These are phyloP conservation scores for Drosophila parthenogenetica DNA, from an alignment of 2,888 invertebrate species.

Conservation along the genomic window DNA sequence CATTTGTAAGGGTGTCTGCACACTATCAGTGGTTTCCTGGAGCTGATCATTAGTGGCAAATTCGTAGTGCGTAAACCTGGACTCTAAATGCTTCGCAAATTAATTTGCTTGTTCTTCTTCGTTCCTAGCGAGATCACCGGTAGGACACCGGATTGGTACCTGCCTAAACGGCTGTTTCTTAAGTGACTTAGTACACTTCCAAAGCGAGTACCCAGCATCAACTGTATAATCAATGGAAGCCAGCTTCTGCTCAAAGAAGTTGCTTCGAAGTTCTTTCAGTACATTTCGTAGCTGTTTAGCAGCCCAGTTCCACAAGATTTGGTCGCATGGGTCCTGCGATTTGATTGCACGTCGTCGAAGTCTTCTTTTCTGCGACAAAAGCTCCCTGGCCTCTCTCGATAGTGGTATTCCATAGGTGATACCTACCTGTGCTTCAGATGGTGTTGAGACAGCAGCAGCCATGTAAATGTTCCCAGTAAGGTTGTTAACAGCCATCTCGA, in stretches of 20 bases:
- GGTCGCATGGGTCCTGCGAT: too few species aligned
- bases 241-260: too few species aligned
- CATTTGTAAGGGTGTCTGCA: neutral
- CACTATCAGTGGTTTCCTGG: neutral
- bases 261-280: too few species aligned
- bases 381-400: conserved; percentile 16
- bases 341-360: too few species aligned
- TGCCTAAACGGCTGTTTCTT: too few species aligned
- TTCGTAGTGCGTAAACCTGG: neutral
- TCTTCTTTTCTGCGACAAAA: neutral
- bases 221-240: too few species aligned
- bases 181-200: too few species aligned
- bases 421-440: neutral
- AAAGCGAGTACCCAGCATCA: too few species aligned
- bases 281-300: too few species aligned
- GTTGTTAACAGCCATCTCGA: neutral
- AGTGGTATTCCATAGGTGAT: neutral
- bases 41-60: neutral
- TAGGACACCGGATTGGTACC: too few species aligned
- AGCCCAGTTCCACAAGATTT: too few species aligned
- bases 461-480: conserved; percentile 3
- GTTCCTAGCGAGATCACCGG: conserved; percentile 3
- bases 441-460: conserved; percentile 3
- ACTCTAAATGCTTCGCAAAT: conserved; percentile 4
- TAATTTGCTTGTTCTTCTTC: conserved; percentile 8